Evolutionary conservation across 2,888 invertebrate species (phyloP), one percentile per base, ranked within the genome.

Genomic region (Brachycybe producta): DNA sequence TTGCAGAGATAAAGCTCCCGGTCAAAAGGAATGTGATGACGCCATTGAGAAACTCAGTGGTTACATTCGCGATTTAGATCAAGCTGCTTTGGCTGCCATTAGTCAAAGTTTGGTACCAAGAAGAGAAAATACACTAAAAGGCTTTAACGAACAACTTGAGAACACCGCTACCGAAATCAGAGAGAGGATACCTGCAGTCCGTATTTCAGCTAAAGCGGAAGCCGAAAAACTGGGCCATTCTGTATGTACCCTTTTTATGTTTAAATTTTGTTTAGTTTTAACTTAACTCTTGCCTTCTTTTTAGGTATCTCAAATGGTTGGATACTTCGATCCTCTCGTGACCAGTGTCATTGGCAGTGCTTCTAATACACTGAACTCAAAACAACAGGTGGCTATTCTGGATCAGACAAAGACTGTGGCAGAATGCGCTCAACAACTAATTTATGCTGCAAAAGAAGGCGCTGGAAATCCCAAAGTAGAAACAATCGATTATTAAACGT

Each of bases 1-100:
- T n/a, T n/a, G n/a, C n/a, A 82, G 86, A 47, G 94, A 94, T 64
- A 87, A 87, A 61, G 92, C 95, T 0, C 97, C 97, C 0, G 97
- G 97, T 0, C 94, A 95, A 67, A 79, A 81, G 3, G 97, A 98
- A 67, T 92, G 97, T 66, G 83, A 86, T 40, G 74, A 76, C 0
- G 87, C 86, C 0, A 75, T 91, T 34, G 82, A 86, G 30, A 78
- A 79, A 1, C 70, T 97, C 7, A 79, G 76, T 56, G 74, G 75
- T 1, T 79, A 82, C 58, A 79, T 88, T 5, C 75, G 84, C 0
- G 82, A 84, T 47, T 70, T 97, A 49, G 92, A 95, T 67, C 82
- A 84, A 55, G 85, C 85, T 0, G 82, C 85, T 2, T 73, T 95
- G 63, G 82, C 85, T 52, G 87, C 88, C 0, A 84, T 88, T n/a